A percentile compares a stretch with the other conserved stretches of the same genome.
phyloP scores from a whole-genome alignment of 2,797 vertebrate species.

The Labeo calbasu region DNA sequence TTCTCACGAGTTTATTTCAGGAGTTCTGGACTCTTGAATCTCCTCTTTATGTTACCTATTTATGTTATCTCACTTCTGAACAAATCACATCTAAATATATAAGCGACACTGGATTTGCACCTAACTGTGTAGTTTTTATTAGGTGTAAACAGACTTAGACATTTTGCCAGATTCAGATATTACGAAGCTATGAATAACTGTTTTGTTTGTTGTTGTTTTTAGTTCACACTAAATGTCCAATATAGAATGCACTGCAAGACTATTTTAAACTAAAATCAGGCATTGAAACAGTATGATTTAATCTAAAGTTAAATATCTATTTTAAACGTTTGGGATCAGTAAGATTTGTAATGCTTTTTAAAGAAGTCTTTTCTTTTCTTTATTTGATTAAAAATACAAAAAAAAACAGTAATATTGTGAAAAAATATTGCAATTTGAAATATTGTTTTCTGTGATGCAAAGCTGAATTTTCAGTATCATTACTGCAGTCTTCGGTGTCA shows the following conservation, averaged over 20 bases:
- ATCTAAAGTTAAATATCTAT: not conserved
- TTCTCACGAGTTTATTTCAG: conserved; percentile 24
- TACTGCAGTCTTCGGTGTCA: no score
- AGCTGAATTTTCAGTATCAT: no score
- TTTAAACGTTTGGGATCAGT: no score
- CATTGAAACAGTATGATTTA: not conserved
- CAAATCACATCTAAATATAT: conserved; percentile 23
- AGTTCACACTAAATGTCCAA: not conserved
- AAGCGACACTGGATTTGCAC: not conserved
- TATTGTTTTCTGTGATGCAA: no score
- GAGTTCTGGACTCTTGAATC: conserved; percentile 20
- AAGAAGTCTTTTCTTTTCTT: no score
- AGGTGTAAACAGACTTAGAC: not conserved
- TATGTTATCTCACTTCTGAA: not conserved
- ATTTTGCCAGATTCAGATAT: not conserved
- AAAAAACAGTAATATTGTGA: no score
- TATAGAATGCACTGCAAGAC: not conserved
- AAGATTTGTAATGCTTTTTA: no score
- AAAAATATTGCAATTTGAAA: no score
- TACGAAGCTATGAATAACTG: conserved; percentile 1
- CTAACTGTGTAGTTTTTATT: not conserved
- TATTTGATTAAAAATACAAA: no score
- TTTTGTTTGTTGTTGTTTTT: not conserved
- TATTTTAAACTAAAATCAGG: not conserved
- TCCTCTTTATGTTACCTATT: conserved; percentile 7